Evolutionary conservation across 2,113 vertebrate species (phyloP).

Genomic region (mouse (Mus musculus)): DNA sequence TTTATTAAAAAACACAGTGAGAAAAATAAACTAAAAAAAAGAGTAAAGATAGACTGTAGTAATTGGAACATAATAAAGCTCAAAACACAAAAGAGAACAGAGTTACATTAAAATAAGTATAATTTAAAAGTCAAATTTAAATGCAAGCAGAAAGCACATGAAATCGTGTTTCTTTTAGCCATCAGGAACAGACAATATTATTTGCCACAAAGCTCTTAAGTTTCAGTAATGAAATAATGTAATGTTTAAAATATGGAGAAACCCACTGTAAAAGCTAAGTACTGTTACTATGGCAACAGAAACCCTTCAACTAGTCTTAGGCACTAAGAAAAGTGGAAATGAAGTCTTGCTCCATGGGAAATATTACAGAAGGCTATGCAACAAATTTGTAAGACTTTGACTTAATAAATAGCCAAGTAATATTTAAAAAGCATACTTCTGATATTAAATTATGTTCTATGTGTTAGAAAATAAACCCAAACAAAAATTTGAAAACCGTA

Average conservation of each 20-base stretch:
- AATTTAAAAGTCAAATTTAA: conserved; percentile 80
- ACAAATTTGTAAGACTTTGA: conserved; percentile 28
- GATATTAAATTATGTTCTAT: neutral
- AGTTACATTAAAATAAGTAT: conserved; percentile 77
- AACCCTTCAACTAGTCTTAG: conserved; percentile 62
- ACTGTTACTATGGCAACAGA: conserved; percentile 59
- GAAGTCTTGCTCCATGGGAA: conserved; percentile 61
- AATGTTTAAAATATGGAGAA: conserved; percentile 76
- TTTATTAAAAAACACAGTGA: conserved; percentile 58
- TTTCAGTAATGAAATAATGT: conserved; percentile 72
- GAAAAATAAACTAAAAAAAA: conserved; percentile 65
- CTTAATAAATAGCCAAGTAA: conserved; percentile 63
- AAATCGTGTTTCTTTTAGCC: conserved; percentile 69
- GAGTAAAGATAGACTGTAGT: conserved; percentile 56
- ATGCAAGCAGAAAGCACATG: conserved; percentile 58
- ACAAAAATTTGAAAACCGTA: conserved; percentile 10
- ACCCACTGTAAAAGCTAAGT: conserved; percentile 74
- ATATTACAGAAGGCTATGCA: neutral
- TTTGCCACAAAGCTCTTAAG: conserved; percentile 71
- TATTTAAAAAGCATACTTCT: conserved; percentile 43
- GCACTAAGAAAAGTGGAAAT: conserved; percentile 55
- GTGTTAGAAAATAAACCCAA: neutral
- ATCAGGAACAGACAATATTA: conserved; percentile 71
- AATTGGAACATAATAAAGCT: conserved; percentile 62
- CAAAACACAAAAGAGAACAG: conserved; percentile 61